Conservation (phyloP, 2,888 invertebrate genomes). For the Acleris cristana region DNA sequence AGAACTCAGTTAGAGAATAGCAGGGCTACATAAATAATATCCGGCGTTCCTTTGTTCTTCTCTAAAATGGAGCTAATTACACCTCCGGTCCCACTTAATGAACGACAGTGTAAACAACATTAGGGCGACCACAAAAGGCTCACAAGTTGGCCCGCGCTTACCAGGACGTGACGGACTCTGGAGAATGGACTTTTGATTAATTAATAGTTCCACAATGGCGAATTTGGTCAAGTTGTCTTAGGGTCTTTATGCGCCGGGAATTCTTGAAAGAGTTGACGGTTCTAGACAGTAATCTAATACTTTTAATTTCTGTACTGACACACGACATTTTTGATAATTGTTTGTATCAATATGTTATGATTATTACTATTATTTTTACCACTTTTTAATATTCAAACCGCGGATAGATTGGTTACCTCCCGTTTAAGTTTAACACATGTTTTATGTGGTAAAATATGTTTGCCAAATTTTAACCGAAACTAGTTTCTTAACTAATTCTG, state of each 20-base stretch:
- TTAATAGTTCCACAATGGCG: constrained; percentile 60
- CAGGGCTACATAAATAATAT: constrained; percentile 31
- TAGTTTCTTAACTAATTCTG: too few relatives aligned
- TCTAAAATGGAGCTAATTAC: constrained; percentile 40
- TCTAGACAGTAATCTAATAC: too few relatives aligned
- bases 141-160: constrained; percentile 54
- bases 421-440: too few relatives aligned
- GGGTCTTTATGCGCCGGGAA: constrained; percentile 34
- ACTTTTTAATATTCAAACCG: too few relatives aligned
- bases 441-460: too few relatives aligned
- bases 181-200: constrained; percentile 57
- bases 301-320: too few relatives aligned
- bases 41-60: constrained; percentile 34
- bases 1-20: not conserved
- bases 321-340: not conserved
- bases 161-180: constrained; percentile 49
- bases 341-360: not conserved
- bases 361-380: too few relatives aligned
- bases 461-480: too few relatives aligned
- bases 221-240: constrained; percentile 51
- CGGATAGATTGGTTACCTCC: too few relatives aligned
- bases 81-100: constrained; percentile 60
- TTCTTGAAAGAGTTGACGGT: not conserved
- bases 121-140: constrained; percentile 63
- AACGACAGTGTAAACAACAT: constrained; percentile 70